Evolutionary conservation across 2,797 vertebrate species (phyloP).

Genomic region (Pelodytes ibericus): DNA sequence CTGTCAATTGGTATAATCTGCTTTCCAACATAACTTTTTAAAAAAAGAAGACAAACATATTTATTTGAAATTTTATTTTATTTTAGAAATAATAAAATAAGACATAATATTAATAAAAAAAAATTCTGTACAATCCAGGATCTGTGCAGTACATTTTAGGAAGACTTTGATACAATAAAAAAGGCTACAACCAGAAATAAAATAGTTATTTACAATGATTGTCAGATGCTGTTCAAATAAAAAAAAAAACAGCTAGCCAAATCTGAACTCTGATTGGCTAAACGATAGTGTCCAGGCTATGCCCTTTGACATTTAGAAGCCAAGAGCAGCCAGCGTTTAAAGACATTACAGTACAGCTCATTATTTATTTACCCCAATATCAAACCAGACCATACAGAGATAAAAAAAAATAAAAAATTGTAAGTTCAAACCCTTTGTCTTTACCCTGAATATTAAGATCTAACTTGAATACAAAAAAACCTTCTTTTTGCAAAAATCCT

Average conservation of each 20-base stretch:
- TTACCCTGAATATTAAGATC: conserved; percentile 46
- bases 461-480: conserved; percentile 17
- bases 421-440: conserved; percentile 64
- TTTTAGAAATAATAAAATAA: conserved; percentile 98
- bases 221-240: conserved; percentile 71
- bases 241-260: conserved; percentile 73
- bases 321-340: conserved; percentile 68
- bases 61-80: conserved; percentile 83
- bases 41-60: background rate
- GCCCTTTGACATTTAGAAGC: conserved; percentile 63
- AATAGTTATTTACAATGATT: conserved; percentile 74
- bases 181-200: conserved; percentile 74
- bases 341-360: conserved; percentile 79
- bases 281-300: conserved; percentile 62
- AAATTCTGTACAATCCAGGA: conserved; percentile 96
- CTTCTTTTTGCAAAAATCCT: conserved; percentile 3
- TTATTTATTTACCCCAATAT: conserved; percentile 68
- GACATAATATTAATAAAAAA: conserved; percentile 91
- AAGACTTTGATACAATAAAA: conserved; percentile 94
- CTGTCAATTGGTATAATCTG: no score
- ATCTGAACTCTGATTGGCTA: conserved; percentile 65
- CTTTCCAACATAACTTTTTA: no score
- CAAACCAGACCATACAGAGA: conserved; percentile 39
- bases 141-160: conserved; percentile 95
- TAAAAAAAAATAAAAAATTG: conserved; percentile 58